phyloP scores from a whole-genome alignment of 1,140 invertebrate species.

The Ooceraea biroi region DNA sequence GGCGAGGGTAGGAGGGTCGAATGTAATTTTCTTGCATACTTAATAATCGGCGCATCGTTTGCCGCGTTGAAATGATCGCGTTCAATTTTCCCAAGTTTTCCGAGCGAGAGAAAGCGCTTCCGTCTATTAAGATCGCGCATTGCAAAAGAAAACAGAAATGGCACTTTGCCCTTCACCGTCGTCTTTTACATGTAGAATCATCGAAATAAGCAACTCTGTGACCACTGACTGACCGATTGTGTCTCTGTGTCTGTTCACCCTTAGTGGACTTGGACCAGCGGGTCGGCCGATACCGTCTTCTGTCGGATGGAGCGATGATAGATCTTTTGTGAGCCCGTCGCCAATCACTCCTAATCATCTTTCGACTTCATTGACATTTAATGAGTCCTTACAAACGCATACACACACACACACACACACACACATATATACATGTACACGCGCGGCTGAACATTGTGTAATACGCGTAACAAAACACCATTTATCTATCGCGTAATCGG shows the following conservation, averaged over 20 bases:
- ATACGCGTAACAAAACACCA: conserved; percentile 7
- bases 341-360: conserved; percentile 80
- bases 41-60: conserved; percentile 1
- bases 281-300: conserved; percentile 87
- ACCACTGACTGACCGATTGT: conserved; percentile 78
- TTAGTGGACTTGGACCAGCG: conserved; percentile 87
- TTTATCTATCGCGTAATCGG: conserved; percentile 2
- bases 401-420: not conserved
- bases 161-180: conserved; percentile 47
- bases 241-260: conserved; percentile 83
- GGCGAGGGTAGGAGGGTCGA: conserved; percentile 51
- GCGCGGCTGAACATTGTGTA: conserved; percentile 2
- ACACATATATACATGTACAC: conserved; percentile 7
- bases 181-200: conserved; percentile 37
- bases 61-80: conserved; percentile 23
- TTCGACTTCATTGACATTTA: conserved; percentile 75
- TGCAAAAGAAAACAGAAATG: not conserved
- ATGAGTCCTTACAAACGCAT: conserved; percentile 40
- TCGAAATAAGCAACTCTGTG: conserved; percentile 32
- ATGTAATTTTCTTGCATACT: not conserved
- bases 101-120: not conserved
- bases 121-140: not conserved
- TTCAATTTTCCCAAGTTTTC: not conserved
- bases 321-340: conserved; percentile 85
- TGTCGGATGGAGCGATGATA: conserved; percentile 87